Evolutionary conservation across 2,888 invertebrate species (phyloP), one percentile per base, ranked within the genome.

Genomic region (Horisme vitalbata): DNA sequence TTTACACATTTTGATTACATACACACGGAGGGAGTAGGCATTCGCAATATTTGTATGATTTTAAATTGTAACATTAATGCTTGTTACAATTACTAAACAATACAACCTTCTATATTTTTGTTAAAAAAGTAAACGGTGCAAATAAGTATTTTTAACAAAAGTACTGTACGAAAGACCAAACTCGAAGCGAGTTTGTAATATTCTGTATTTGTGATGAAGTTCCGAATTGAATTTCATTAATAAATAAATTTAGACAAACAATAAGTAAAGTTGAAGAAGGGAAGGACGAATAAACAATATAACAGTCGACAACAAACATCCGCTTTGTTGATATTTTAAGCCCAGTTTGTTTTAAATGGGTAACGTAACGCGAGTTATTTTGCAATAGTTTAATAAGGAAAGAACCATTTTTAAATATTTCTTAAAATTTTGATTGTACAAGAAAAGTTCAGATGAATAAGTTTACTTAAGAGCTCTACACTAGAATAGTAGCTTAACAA

Each of bases 311-410:
- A 41, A 49, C 41, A 43, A 48, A 48, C 34, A 48, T 44, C 37
- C 33, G 32, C 33, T 20, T 38, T 31, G 43, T 38, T 46, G 44
- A 46, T 48, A 53, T 41, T 48, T 51, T 46, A 53, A 51, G 41
- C 31, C 44, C 33, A 41, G 52, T 44, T 46, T 41, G 44, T 45
- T 36, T 35, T 47, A 47, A 32, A 18, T 26, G 38, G 31, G 35
- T 26, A 35, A 39, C 39, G 36, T 49, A 55, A n/a, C n/a, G 51
- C 48, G 52, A 52, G 48, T 46, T 47, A 52, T 55, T 49, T 49
- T 46, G 41, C 41, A 45, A 28, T 35, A 39, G 53, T 43, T 54
- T 47, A 52, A 58, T 53, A 52, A 49, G 45, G 39, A 49, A 54
- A 50, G 39, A n/a, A n/a, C n/a, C n/a, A n/a, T n/a, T n/a, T n/a